These are phyloP conservation scores for Monomorium pharaonis DNA, from an alignment of 1,140 invertebrate genomes.

Conservation along the genomic window DNA sequence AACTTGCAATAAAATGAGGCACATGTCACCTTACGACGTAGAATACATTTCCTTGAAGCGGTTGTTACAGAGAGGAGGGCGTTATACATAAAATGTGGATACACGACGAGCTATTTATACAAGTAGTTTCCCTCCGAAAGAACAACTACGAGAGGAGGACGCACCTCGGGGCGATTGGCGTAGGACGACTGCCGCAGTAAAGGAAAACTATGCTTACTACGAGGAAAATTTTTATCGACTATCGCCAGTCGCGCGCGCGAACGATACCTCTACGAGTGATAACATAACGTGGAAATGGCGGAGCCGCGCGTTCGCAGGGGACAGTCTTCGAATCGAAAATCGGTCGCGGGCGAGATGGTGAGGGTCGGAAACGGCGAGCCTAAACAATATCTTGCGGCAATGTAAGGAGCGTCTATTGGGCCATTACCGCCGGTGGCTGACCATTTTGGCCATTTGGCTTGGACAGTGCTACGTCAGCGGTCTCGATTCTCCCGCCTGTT, in stretches of 20 bases:
- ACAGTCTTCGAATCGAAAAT: slow-evolving; percentile 65
- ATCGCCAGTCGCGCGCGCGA: slow-evolving; percentile 2
- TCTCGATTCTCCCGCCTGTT: slow-evolving; percentile 73
- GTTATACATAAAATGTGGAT: background rate
- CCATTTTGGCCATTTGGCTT: slow-evolving; percentile 85
- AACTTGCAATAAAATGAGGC: background rate
- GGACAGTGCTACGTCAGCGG: slow-evolving; percentile 83
- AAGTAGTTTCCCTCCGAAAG: background rate
- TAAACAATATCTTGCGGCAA: slow-evolving; percentile 85
- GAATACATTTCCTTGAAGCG: background rate
- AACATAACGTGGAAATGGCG: slow-evolving; percentile 65
- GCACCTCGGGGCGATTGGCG: background rate
- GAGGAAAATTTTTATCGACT: slow-evolving; percentile 54
- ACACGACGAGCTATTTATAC: background rate
- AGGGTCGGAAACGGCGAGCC: slow-evolving; percentile 76
- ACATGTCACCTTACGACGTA: background rate
- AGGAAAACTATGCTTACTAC: slow-evolving; percentile 15
- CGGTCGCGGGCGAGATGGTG: slow-evolving; percentile 31
- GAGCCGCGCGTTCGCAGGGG: slow-evolving; percentile 34
- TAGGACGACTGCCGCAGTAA: background rate
- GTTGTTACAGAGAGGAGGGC: background rate
- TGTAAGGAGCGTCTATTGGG: slow-evolving; percentile 85
- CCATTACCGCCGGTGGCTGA: slow-evolving; percentile 84
- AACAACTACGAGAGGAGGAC: background rate
- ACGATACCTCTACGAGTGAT: slow-evolving; percentile 67